Evolutionary conservation across 2,888 invertebrate species (phyloP), one percentile per base, ranked within the genome.

Genomic region (Gastrophysa polygoni): DNA sequence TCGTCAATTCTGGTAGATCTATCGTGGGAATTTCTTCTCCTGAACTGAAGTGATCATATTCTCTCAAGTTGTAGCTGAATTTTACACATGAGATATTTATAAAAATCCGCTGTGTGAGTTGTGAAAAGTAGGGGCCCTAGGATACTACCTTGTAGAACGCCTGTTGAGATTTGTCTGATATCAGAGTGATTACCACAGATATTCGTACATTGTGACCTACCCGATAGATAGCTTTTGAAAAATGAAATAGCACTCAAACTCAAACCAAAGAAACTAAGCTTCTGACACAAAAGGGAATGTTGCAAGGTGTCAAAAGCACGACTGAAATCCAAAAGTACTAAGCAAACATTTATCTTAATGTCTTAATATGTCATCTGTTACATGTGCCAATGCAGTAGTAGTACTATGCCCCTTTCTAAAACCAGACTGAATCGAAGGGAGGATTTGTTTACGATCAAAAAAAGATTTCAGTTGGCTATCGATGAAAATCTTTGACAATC

Each of bases 271-370:
- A 17, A 51, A 7, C 17, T 51, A 2, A 51, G 14, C 16, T 51
- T 51, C 10, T 8, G 29, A 8, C 29, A 32, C 29, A 32, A 10
- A 8, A 32, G 1, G 10, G 29, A 10, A 32, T 34, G 16, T 16
- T 8, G 20, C 10, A 56, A 0, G 16, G 56, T 46, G 29, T 56
- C 32, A n/a, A 56, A 56, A 10, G 32, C 56, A 24, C 44, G 43
- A 28, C 44, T 56, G 10, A 56, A 21, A 24, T 29, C 56, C 21
- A 44, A 29, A 16, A 46, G 16, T 24, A 44, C 17, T 10, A 21
- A 46, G 11, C 24, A 24, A 24, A 24, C 24, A 24, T 24, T 24
- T 7, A 3, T 24, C 16, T 44, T 56, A 4, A n/a, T 43, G 21
- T 56, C 56, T n/a, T n/a, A n/a, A n/a, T n/a, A n/a, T n/a, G n/a